These are phyloP conservation scores for Penaeus vannamei DNA, from an alignment of 1,140 invertebrate species.

Conservation along the genomic window DNA sequence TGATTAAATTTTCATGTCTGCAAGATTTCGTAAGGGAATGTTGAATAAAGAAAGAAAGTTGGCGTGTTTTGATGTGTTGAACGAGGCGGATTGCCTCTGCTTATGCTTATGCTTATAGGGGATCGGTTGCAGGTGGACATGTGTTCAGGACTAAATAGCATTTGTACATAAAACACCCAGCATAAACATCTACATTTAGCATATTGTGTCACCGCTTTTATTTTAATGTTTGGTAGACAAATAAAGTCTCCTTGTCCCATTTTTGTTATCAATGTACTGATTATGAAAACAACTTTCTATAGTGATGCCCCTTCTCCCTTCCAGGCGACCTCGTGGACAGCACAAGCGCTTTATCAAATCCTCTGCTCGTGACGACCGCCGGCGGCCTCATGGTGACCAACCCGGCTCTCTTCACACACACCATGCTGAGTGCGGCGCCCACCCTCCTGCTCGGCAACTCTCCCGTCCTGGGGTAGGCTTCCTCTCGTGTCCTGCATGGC, in stretches of 20 bases:
- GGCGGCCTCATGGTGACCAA: constrained; percentile 68
- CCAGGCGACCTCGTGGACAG: constrained; percentile 64
- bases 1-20: too few species aligned
- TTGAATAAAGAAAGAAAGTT: too few species aligned
- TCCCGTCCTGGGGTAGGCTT: constrained; percentile 57
- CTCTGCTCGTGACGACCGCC: constrained; percentile 55
- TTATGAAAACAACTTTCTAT: background rate
- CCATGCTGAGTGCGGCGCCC: constrained; percentile 64
- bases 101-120: too few species aligned
- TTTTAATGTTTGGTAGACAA: background rate
- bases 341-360: constrained; percentile 60
- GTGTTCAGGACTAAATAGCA: too few species aligned
- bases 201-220: too few species aligned
- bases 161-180: too few species aligned
- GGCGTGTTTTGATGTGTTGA: too few species aligned
- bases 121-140: too few species aligned
- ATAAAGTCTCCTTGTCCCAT: background rate
- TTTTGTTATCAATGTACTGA: background rate
- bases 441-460: constrained; percentile 63
- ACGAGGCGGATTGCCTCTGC: too few species aligned
- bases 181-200: too few species aligned
- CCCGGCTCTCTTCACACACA: constrained; percentile 68
- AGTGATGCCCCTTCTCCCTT: background rate
- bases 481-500: too few species aligned
- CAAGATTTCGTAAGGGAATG: too few species aligned